Percentiles rank a stretch among this genome's conserved stretches.
phyloP scores from a whole-genome alignment of 2,797 vertebrate genomes.

The Spondyliosoma cantharus region DNA sequence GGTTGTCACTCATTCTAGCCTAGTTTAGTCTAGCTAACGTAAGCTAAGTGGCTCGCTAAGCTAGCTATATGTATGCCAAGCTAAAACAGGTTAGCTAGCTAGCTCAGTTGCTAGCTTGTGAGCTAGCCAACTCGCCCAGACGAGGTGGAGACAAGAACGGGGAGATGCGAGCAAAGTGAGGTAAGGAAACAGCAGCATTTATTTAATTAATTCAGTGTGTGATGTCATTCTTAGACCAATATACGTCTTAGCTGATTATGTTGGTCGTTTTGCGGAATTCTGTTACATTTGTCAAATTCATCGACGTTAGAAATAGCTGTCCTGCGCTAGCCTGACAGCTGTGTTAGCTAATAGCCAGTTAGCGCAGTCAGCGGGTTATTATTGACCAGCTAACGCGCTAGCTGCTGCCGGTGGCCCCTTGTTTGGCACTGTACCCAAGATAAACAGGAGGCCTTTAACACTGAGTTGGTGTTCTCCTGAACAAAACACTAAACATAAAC shows the following conservation, averaged over 20 bases:
- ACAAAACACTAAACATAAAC: background rate
- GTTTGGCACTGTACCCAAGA: constrained; percentile 23
- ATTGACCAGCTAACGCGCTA: constrained; percentile 52
- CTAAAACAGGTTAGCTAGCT: constrained; percentile 77
- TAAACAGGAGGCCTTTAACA: constrained; percentile 42
- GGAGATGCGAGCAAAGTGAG: constrained; percentile 77
- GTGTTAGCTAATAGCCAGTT: constrained; percentile 68
- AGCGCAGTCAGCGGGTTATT: constrained; percentile 63
- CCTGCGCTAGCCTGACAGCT: constrained; percentile 63
- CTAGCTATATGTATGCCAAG: constrained; percentile 76
- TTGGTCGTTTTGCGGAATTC: background rate
- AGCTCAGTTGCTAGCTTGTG: constrained; percentile 71
- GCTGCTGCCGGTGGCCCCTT: constrained; percentile 52
- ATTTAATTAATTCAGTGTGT: background rate
- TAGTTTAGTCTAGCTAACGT: constrained; percentile 55
- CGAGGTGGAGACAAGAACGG: constrained; percentile 67
- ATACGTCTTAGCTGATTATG: fast-evolving
- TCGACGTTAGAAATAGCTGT: constrained; percentile 54
- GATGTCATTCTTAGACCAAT: fast-evolving
- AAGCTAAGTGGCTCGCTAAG: constrained; percentile 66
- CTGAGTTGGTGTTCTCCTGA: background rate
- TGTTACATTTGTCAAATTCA: constrained; percentile 49
- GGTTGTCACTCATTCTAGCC: constrained; percentile 37
- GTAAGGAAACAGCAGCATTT: constrained; percentile 53
- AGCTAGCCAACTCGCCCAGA: constrained; percentile 67